A percentile compares a stretch with the other conserved stretches of the same genome.
Evolutionary conservation across 2,797 vertebrate genomes (phyloP).

Genomic region (Pristis pectinata): DNA sequence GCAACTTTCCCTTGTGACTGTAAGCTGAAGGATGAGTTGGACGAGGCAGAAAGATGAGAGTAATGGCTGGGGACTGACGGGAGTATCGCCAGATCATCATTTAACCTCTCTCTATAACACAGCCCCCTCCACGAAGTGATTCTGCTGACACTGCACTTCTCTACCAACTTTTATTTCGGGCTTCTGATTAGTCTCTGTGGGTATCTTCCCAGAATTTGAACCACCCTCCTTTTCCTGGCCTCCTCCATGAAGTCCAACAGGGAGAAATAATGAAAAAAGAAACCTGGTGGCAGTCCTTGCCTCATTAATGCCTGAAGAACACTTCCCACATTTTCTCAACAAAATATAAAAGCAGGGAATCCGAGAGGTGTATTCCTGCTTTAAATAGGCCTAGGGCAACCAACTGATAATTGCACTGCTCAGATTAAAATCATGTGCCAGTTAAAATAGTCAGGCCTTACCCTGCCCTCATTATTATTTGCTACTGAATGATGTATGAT

Average conservation of each 20-base stretch:
- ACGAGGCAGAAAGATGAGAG: not conserved
- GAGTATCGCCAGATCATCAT: not conserved
- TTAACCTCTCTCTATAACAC: too few relatives aligned
- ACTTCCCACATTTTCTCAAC: not conserved
- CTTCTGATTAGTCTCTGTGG: not conserved
- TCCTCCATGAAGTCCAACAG: not conserved
- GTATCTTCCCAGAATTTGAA: not conserved
- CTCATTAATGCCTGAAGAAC: not conserved
- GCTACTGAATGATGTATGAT: not conserved
- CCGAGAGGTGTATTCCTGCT: not conserved
- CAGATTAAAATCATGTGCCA: not conserved
- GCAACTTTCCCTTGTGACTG: not conserved
- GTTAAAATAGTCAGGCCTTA: not conserved
- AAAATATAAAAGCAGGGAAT: not conserved
- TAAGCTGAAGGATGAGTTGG: not conserved
- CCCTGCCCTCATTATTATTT: not conserved
- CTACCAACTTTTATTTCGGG: too few relatives aligned
- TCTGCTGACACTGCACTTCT: too few relatives aligned
- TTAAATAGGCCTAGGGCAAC: not conserved
- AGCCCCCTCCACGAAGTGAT: too few relatives aligned
- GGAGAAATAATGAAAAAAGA: not conserved
- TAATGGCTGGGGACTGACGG: not conserved
- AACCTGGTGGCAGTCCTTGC: not conserved
- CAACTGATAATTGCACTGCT: not conserved
- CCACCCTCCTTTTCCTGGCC: not conserved